phyloP scores from a whole-genome alignment of 2,888 invertebrate genomes.

The Stratiomys singularior region DNA sequence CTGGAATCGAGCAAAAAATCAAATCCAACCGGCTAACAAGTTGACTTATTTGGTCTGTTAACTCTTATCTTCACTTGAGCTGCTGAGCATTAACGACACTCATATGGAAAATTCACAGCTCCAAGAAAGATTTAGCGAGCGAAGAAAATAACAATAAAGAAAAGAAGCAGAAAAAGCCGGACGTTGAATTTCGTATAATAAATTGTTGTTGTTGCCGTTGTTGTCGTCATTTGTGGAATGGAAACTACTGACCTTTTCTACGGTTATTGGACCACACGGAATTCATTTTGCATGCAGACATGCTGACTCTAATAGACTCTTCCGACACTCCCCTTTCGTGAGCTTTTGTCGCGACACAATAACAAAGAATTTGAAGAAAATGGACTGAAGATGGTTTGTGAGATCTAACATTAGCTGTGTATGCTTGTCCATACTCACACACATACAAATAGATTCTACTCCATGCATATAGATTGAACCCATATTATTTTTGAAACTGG shows the following conservation, averaged over 20 bases:
- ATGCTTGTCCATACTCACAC: too few species aligned
- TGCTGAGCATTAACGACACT: background rate
- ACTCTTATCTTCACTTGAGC: background rate
- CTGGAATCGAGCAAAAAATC: background rate
- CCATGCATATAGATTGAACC: background rate
- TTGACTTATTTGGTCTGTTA: background rate
- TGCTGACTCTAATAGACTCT: background rate
- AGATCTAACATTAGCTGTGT: too few species aligned
- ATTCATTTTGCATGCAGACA: slow-evolving; percentile 10
- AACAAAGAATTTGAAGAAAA: background rate
- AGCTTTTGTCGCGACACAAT: background rate
- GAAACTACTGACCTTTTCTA: slow-evolving; percentile 24
- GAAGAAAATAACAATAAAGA: slow-evolving; percentile 1
- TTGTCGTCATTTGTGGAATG: too few species aligned
- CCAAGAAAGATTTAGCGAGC: background rate
- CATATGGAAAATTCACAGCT: background rate
- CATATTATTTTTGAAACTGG: background rate
- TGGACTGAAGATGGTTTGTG: too few species aligned
- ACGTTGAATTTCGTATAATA: background rate
- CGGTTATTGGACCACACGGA: slow-evolving; percentile 41
- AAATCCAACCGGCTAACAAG: background rate
- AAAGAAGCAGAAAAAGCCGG: slow-evolving; percentile 11
- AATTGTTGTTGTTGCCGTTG: too few species aligned
- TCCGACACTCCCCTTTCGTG: background rate
- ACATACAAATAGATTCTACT: too few species aligned